phyloP scores from a whole-genome alignment of 2,888 invertebrate genomes.

The Agrochola circellaris region DNA sequence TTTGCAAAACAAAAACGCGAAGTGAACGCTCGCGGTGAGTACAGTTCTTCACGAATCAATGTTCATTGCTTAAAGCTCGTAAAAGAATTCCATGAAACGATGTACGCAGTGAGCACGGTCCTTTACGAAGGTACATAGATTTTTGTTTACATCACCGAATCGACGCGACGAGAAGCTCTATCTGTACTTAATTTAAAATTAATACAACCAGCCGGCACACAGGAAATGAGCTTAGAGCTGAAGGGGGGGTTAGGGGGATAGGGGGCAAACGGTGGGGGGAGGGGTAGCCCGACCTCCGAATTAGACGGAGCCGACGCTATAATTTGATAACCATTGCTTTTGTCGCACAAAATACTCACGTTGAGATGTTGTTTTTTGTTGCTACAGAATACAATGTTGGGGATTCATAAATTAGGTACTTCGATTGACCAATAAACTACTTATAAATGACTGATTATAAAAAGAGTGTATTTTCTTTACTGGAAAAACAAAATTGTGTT shows the following conservation, averaged over 20 bases:
- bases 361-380: background rate
- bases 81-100: background rate
- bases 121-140: constrained; percentile 49
- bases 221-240: constrained; percentile 93
- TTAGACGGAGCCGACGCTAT: constrained; percentile 80
- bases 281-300: constrained; percentile 74
- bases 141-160: constrained; percentile 70
- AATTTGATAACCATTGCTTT: constrained; percentile 77
- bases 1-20: too few relatives aligned
- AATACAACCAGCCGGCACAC: constrained; percentile 93
- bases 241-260: constrained; percentile 67
- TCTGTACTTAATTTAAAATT: constrained; percentile 92
- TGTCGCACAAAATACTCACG: constrained; percentile 40
- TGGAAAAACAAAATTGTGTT: background rate
- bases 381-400: background rate
- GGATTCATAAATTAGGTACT: background rate
- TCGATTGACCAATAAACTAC: background rate
- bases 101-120: background rate
- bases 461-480: background rate
- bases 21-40: too few relatives aligned
- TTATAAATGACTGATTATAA: background rate
- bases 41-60: background rate
- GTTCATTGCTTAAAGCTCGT: background rate
- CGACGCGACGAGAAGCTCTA: constrained; percentile 64
- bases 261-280: constrained; percentile 50